Conservation (phyloP, 1,140 invertebrate genomes). For the Drosophila prosaltans region DNA sequence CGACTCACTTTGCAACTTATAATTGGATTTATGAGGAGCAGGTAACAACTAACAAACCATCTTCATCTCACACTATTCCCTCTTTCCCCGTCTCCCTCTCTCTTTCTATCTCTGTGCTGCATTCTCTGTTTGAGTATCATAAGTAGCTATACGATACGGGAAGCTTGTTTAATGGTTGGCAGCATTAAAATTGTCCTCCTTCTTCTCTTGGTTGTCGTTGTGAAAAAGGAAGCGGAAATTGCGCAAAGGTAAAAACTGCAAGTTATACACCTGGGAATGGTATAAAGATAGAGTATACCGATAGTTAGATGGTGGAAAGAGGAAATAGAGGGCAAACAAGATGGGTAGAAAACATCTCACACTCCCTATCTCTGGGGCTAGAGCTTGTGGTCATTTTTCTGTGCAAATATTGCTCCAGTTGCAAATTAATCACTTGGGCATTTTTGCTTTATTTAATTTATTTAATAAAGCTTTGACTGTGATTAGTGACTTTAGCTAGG, state of each 20-base stretch:
- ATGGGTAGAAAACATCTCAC: neutral
- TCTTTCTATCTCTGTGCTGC: conserved; percentile 22
- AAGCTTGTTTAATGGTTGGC: conserved; percentile 43
- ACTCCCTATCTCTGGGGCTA: neutral
- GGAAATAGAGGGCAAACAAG: neutral
- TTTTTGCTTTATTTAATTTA: conserved; percentile 52
- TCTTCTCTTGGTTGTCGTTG: conserved; percentile 29
- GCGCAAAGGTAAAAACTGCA: conserved; percentile 45
- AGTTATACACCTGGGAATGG: conserved; percentile 19
- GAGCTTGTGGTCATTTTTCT: conserved; percentile 30
- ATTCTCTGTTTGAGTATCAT: conserved; percentile 33
- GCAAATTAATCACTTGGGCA: conserved; percentile 58
- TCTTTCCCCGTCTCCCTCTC: conserved; percentile 33
- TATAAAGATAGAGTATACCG: neutral
- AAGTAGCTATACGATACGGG: conserved; percentile 45
- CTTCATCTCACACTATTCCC: conserved; percentile 5
- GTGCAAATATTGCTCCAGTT: conserved; percentile 29
- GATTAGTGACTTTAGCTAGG: neutral
- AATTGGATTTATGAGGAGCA: conserved; percentile 61
- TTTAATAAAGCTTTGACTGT: conserved; percentile 44
- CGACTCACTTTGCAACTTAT: conserved; percentile 55
- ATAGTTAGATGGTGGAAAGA: neutral
- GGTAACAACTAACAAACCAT: conserved; percentile 38
- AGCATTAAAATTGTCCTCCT: conserved; percentile 38
- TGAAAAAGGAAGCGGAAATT: conserved; percentile 52